Evolutionary conservation across 2,113 vertebrate genomes (phyloP).

Genomic region (Alexandromys fortis): DNA sequence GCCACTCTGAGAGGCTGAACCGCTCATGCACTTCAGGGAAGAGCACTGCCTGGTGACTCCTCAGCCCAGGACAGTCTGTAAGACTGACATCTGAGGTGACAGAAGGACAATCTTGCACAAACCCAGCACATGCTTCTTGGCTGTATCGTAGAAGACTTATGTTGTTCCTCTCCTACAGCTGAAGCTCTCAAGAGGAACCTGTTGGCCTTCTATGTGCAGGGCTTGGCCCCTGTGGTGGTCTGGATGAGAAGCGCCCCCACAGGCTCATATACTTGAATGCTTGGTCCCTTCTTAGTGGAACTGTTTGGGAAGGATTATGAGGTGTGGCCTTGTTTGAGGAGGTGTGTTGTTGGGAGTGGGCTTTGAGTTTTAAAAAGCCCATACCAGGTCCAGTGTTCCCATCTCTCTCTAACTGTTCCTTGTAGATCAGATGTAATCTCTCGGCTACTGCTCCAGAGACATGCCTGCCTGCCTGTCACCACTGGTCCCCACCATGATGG

Average conservation of each 20-base stretch:
- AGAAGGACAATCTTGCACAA: not conserved
- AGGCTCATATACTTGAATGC: not conserved
- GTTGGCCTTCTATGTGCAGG: slow-evolving; percentile 6
- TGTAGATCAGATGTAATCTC: not conserved
- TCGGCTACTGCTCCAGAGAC: not conserved
- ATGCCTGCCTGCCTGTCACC: not conserved
- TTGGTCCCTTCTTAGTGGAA: not conserved
- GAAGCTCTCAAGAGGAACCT: not conserved
- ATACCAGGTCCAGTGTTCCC: not conserved
- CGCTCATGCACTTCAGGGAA: not conserved
- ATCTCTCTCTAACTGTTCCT: not conserved
- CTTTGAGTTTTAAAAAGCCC: too few species aligned
- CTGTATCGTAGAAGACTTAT: not conserved
- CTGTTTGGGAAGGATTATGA: not conserved
- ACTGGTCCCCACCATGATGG: not conserved
- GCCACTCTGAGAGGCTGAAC: not conserved
- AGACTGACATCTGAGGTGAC: not conserved
- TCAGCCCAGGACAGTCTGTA: not conserved
- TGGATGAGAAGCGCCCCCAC: not conserved
- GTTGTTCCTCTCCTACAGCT: not conserved
- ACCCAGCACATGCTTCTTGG: not conserved
- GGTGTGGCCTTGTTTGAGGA: not conserved
- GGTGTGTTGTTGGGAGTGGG: too few species aligned
- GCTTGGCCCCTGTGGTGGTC: not conserved
- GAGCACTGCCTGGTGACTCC: not conserved